Percentiles rank a stretch among this genome's conserved stretches.
Evolutionary conservation across 2,797 vertebrate species (phyloP).

Genomic region (Malacoctenus gilli): DNA sequence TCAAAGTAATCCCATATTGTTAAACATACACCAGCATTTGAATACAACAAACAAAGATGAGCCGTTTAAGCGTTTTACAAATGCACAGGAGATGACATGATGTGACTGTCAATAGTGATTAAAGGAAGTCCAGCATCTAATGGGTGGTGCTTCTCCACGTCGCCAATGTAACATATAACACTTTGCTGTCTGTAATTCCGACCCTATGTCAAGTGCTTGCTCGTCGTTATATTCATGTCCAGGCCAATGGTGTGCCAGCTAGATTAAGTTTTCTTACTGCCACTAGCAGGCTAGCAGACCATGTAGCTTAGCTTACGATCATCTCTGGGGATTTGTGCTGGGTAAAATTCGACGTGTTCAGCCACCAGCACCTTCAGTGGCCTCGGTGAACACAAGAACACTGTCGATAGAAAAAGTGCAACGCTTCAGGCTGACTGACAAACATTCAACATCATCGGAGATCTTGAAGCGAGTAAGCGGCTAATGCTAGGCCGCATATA

Average conservation of each 20-base stretch:
- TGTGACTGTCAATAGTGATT: no score
- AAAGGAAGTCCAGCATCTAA: no score
- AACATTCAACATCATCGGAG: conserved; percentile 26
- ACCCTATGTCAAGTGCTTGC: no score
- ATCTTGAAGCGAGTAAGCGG: conserved; percentile 43
- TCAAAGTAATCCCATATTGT: no score
- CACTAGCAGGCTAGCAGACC: conserved; percentile 64
- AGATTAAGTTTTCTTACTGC: conserved; percentile 67
- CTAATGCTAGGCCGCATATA: conserved; percentile 71
- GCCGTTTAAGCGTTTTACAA: no score
- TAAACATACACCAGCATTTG: no score
- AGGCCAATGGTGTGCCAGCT: conserved; percentile 42
- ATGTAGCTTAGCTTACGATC: conserved; percentile 45
- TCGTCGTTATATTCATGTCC: not conserved
- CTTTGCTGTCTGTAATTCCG: no score
- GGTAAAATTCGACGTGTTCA: not conserved
- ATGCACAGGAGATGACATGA: no score
- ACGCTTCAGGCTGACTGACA: conserved; percentile 26
- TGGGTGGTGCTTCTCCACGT: not conserved
- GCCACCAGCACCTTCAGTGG: conserved; percentile 1
- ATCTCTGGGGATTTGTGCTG: not conserved
- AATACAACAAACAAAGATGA: no score
- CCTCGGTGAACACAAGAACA: conserved; percentile 5
- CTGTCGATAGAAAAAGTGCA: not conserved
- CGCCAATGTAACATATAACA: not conserved